Evolutionary conservation across 2,888 invertebrate genomes (phyloP).

Genomic region (Caenorhabditis sp.): DNA sequence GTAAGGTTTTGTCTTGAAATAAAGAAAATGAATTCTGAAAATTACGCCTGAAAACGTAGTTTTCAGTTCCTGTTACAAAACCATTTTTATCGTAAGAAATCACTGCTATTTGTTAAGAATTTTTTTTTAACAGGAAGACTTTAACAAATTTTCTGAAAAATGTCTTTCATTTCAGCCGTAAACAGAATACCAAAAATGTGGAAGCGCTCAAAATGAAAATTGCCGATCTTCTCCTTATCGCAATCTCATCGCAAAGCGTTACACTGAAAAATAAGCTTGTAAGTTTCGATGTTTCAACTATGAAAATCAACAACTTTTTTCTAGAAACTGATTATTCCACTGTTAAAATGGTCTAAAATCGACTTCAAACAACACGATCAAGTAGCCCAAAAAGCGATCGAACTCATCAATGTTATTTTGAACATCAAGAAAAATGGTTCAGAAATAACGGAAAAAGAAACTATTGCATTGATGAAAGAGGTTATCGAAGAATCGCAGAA

Average conservation of each 20-base stretch:
- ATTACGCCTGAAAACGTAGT: too few species aligned
- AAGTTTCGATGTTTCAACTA: constrained; percentile 5
- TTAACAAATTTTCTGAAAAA: neutral
- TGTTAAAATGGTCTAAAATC: constrained; percentile 38
- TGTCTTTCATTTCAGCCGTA: constrained; percentile 10
- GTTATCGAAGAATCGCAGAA: constrained; percentile 28
- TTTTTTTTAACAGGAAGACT: neutral
- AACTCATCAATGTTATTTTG: constrained; percentile 28
- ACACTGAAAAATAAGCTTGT: constrained; percentile 44
- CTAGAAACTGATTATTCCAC: constrained; percentile 47
- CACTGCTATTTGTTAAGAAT: neutral
- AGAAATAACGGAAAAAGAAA: constrained; percentile 17
- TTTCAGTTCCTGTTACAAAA: too few species aligned
- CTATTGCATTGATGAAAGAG: constrained; percentile 16
- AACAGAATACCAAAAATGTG: constrained; percentile 30
- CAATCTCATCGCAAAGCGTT: constrained; percentile 45
- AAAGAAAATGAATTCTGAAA: too few species aligned
- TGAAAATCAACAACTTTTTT: constrained; percentile 7
- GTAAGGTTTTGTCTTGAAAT: neutral
- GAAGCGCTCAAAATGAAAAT: constrained; percentile 47
- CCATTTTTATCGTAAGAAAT: too few species aligned
- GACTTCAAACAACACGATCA: constrained; percentile 39
- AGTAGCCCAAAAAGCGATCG: constrained; percentile 26
- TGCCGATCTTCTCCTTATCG: constrained; percentile 52
- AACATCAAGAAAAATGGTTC: constrained; percentile 17